A percentile compares a stretch with the other conserved stretches of the same genome.
These are phyloP conservation scores for Sebastes jordani DNA, from an alignment of 2,797 vertebrate genomes.

Conservation along the genomic window DNA sequence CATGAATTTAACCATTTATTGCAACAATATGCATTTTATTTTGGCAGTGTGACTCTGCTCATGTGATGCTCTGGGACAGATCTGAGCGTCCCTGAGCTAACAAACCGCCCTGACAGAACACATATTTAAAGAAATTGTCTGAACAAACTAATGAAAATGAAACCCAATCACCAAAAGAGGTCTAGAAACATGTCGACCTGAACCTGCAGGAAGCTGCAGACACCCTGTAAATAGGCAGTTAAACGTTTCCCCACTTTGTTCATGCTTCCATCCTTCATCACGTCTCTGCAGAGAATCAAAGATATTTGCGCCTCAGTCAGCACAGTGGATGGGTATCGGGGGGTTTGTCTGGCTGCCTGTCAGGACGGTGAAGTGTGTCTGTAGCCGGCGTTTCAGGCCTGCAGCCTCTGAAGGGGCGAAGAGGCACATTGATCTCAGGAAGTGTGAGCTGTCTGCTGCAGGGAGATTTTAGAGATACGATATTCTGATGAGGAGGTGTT, in stretches of 20 bases:
- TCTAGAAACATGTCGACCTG: neutral
- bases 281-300: slow-evolving; percentile 9
- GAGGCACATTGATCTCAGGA: slow-evolving; percentile 9
- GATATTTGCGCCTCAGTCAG: neutral
- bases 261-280: slow-evolving; percentile 1
- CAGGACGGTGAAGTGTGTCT: slow-evolving; percentile 1
- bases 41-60: neutral
- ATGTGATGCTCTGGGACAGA: no score
- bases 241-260: neutral
- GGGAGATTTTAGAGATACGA: neutral
- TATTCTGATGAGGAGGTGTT: slow-evolving; percentile 27
- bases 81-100: neutral
- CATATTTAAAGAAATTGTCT: neutral
- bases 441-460: neutral
- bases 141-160: neutral
- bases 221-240: neutral
- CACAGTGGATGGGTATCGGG: neutral
- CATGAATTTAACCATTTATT: neutral
- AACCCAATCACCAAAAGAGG: neutral
- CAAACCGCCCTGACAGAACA: neutral
- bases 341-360: neutral
- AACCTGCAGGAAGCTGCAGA: neutral
- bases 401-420: neutral
- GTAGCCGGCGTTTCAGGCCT: neutral
- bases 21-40: neutral